Evolutionary conservation across 2,888 invertebrate species (phyloP).

Genomic region (Silvanus unidentatus): DNA sequence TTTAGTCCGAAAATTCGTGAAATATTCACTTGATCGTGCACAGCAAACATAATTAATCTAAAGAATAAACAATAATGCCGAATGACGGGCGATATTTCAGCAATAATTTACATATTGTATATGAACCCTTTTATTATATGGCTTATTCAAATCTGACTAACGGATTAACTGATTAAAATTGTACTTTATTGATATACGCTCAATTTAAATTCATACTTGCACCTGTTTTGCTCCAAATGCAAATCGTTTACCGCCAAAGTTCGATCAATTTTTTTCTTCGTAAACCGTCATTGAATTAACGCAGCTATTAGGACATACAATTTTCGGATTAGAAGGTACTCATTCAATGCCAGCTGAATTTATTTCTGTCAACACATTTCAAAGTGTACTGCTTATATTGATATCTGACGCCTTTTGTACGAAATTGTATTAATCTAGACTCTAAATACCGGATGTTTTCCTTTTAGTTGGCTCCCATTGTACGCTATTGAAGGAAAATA

Average conservation of each 20-base stretch:
- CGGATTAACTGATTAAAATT: constrained; percentile 17
- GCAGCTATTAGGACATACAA: too few species aligned
- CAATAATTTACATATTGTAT: constrained; percentile 10
- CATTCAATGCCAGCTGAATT: not conserved
- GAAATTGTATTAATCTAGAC: constrained; percentile 12
- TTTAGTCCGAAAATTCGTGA: too few species aligned
- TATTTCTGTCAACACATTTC: not conserved
- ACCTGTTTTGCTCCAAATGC: not conserved
- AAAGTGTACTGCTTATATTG: constrained; percentile 9
- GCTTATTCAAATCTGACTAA: constrained; percentile 27
- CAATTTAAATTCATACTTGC: not conserved
- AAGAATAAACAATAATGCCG: too few species aligned
- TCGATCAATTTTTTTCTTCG: too few species aligned
- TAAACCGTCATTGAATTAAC: too few species aligned
- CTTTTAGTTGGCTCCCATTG: constrained; percentile 13
- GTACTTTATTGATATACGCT: not conserved
- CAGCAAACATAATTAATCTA: too few species aligned
- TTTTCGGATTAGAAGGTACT: not conserved
- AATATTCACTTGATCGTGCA: too few species aligned
- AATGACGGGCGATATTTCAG: too few species aligned
- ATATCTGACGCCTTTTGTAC: constrained; percentile 28
- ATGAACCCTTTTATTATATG: constrained; percentile 14
- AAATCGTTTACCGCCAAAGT: too few species aligned
- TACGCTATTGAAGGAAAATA: too few species aligned
- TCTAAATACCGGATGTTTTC: constrained; percentile 34